Evolutionary conservation across 2,113 vertebrate species (phyloP).

Genomic region (Tylochromis polylepis): DNA sequence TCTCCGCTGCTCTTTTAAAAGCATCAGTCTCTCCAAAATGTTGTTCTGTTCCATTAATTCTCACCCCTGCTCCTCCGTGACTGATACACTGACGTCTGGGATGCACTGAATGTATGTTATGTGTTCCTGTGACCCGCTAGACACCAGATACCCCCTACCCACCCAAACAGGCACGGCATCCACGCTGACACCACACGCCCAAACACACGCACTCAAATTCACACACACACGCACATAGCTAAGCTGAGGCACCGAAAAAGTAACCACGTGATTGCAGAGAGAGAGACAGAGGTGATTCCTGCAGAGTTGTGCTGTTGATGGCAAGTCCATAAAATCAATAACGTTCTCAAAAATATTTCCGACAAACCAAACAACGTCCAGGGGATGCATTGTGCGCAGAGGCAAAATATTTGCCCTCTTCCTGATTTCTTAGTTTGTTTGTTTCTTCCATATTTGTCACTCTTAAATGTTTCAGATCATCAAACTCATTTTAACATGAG

Average conservation of each 20-base stretch:
- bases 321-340: background rate
- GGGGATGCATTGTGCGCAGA: background rate
- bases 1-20: background rate
- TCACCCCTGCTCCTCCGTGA: background rate
- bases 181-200: conserved; percentile 30
- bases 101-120: conserved; percentile 29
- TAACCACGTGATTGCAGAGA: conserved; percentile 12
- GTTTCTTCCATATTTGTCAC: background rate
- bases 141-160: conserved; percentile 46
- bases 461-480: background rate
- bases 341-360: background rate
- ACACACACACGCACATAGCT: background rate
- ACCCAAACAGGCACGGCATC: conserved; percentile 41
- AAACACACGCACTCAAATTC: background rate
- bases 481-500: background rate
- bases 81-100: background rate
- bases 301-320: background rate
- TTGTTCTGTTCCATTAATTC: background rate
- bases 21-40: background rate
- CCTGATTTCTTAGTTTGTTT: background rate
- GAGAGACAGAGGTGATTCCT: background rate
- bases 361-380: background rate
- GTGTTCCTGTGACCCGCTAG: conserved; percentile 37
- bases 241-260: background rate
- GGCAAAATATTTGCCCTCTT: background rate